These are phyloP conservation scores for Calypte anna DNA, from an alignment of 2,113 vertebrate species.

Conservation along the genomic window DNA sequence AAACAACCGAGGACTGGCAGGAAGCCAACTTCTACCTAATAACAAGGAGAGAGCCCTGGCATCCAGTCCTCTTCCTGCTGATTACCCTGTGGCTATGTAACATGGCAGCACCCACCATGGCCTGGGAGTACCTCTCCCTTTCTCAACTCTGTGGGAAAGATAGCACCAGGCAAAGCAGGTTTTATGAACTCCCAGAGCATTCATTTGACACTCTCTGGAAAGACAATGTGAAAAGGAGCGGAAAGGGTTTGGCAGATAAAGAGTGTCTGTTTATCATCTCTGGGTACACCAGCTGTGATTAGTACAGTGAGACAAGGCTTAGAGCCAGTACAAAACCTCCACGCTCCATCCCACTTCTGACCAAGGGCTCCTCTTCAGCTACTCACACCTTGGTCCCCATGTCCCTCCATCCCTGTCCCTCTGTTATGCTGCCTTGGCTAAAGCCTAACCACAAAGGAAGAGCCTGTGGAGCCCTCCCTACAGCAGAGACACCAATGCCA, in stretches of 20 bases:
- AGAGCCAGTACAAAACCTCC: neutral
- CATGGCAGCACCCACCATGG: fast-evolving
- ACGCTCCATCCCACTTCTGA: neutral
- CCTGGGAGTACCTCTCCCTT: neutral
- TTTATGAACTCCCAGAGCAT: neutral
- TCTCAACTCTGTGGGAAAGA: neutral
- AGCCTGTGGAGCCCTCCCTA: neutral
- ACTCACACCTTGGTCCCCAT: neutral
- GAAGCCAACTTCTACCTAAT: neutral
- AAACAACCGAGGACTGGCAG: neutral
- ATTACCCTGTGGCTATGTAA: fast-evolving
- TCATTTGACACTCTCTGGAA: neutral
- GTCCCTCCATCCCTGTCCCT: fast-evolving
- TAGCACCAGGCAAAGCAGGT: neutral
- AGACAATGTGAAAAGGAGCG: fast-evolving
- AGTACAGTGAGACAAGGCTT: fast-evolving
- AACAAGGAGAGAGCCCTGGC: neutral
- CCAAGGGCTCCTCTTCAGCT: neutral
- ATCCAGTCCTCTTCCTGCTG: neutral
- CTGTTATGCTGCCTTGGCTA: fast-evolving
- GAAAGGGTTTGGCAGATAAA: neutral
- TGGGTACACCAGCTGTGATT: neutral
- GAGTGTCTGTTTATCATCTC: neutral
- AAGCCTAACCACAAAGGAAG: neutral
- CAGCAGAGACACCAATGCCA: neutral